Evolutionary conservation across 2,113 vertebrate species (phyloP).

Genomic region (Chloropsis hardwickii): DNA sequence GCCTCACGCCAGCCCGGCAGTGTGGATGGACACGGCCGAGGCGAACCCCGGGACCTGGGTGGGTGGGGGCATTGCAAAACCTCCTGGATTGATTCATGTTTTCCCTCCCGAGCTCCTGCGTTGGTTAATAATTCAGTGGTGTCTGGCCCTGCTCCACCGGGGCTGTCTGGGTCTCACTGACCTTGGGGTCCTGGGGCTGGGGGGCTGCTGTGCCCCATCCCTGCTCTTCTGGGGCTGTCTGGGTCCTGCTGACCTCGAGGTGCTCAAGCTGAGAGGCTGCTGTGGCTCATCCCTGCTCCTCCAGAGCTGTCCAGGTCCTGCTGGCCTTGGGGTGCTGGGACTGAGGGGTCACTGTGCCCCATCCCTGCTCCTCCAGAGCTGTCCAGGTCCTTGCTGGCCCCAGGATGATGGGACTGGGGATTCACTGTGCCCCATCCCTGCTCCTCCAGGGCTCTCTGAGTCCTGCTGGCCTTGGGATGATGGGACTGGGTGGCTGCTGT

Average conservation of each 20-base stretch:
- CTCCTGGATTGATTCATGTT: background rate
- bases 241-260: fast-evolving
- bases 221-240: fast-evolving
- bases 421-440: background rate
- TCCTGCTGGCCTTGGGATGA: fast-evolving
- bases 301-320: fast-evolving
- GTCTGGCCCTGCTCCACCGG: background rate
- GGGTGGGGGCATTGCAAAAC: background rate
- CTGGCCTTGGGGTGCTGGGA: fast-evolving
- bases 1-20: background rate
- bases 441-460: background rate
- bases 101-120: background rate
- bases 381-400: fast-evolving
- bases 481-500: fast-evolving
- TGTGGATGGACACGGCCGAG: background rate
- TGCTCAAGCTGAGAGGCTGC: fast-evolving
- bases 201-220: background rate
- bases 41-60: background rate
- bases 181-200: background rate
- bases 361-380: background rate
- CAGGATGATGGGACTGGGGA: no score
- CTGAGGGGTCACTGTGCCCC: fast-evolving
- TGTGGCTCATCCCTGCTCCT: background rate
- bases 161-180: background rate
- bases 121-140: background rate